Conservation (phyloP, 1,140 invertebrate species). For the Neodiprion fabricii region DNA sequence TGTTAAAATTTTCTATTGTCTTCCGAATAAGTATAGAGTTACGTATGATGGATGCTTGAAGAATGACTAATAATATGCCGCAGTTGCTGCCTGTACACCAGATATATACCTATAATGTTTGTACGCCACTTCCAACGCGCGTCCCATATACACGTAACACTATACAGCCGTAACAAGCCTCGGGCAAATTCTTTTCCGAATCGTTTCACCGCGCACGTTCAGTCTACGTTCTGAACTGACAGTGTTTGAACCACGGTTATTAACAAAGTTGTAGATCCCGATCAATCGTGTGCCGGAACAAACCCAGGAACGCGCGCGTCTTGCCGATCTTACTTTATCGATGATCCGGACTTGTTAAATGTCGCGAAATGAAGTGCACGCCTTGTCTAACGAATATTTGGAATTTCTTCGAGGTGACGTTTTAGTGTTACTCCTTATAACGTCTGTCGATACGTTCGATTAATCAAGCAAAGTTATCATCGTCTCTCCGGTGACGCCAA, state of each 20-base stretch:
- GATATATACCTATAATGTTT: background rate
- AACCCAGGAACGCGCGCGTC: no score
- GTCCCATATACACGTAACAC: background rate
- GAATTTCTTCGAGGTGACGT: constrained; percentile 22
- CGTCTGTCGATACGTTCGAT: no score
- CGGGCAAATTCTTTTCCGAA: constrained; percentile 14
- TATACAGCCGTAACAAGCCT: constrained; percentile 11
- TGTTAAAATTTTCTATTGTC: constrained; percentile 23
- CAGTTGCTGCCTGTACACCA: constrained; percentile 15
- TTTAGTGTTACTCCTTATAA: background rate
- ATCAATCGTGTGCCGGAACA: no score
- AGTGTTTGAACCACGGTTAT: background rate
- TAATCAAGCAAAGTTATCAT: no score
- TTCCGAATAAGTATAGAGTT: constrained; percentile 31
- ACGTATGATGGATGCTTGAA: constrained; percentile 24
- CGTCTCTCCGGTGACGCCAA: no score
- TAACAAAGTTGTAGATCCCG: no score
- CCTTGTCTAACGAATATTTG: constrained; percentile 11
- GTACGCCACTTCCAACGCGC: constrained; percentile 5
- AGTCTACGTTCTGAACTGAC: background rate
- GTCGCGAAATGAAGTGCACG: constrained; percentile 19
- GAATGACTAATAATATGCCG: constrained; percentile 32
- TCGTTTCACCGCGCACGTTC: background rate
- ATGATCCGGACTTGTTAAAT: background rate
- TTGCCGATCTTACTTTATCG: no score